phyloP scores from a whole-genome alignment of 2,888 invertebrate genomes.

The Cybosia mesomella region DNA sequence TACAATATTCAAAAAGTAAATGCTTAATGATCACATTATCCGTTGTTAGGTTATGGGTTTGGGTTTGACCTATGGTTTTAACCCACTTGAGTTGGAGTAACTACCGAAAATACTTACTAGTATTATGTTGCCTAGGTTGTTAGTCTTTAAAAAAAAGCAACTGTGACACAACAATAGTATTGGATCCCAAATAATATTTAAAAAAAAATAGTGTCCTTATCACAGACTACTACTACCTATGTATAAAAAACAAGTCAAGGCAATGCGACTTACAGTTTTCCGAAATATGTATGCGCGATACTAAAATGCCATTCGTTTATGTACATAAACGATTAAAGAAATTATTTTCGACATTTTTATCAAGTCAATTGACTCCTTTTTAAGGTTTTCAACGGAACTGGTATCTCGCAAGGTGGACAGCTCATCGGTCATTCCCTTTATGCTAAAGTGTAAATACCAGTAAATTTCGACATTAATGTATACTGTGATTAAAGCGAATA shows the following conservation, averaged over 20 bases:
- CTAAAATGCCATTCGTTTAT: not conserved
- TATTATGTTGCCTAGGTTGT: not conserved
- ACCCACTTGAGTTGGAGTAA: not conserved
- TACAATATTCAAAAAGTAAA: not conserved
- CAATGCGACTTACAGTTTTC: not conserved
- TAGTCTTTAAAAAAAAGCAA: not conserved
- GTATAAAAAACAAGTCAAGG: not conserved
- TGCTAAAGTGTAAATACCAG: constrained; percentile 23
- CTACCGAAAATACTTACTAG: not conserved
- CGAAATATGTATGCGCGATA: constrained; percentile 2
- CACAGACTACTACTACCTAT: not conserved
- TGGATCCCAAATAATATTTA: not conserved
- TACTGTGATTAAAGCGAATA: not conserved
- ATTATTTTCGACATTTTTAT: constrained; percentile 25
- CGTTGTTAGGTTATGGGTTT: not conserved
- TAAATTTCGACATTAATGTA: constrained; percentile 17
- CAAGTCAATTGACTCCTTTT: constrained; percentile 29
- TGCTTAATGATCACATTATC: not conserved
- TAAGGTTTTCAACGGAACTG: constrained; percentile 37
- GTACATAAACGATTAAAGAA: constrained; percentile 3
- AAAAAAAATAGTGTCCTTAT: not conserved
- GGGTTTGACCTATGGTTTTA: not conserved
- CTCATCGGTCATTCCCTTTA: constrained; percentile 47
- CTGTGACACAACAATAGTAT: not conserved
- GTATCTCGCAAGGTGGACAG: constrained; percentile 30